Conservation (phyloP, 2,113 vertebrate genomes). For the Scalopus aquaticus region DNA sequence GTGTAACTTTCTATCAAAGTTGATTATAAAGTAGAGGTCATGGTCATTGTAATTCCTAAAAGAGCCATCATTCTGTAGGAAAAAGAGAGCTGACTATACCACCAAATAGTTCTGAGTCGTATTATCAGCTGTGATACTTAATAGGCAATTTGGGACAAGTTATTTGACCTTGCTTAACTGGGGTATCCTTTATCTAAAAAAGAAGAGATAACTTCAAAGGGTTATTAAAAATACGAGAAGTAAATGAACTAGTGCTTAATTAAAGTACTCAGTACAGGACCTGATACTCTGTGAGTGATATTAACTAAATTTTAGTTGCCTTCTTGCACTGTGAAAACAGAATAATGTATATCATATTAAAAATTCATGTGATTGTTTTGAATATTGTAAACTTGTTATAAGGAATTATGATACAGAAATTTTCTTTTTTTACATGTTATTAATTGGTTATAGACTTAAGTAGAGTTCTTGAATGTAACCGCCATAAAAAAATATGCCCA, state of each 20-base stretch:
- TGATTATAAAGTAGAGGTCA: constrained; percentile 8
- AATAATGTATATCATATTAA: constrained; percentile 25
- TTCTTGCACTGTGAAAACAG: constrained; percentile 27
- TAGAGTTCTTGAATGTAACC: neutral
- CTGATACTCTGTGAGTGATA: constrained; percentile 1
- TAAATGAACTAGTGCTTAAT: constrained; percentile 17
- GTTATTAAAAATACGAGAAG: constrained; percentile 42
- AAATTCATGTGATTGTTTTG: constrained; percentile 15
- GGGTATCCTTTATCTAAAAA: neutral
- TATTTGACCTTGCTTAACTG: constrained; percentile 42
- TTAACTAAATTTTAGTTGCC: neutral
- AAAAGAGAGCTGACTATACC: neutral
- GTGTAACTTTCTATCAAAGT: neutral
- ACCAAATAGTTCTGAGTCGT: constrained; percentile 13
- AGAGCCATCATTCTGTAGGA: neutral
- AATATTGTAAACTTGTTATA: constrained; percentile 20
- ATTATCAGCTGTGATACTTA: constrained; percentile 39
- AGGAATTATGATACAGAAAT: neutral
- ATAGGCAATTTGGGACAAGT: constrained; percentile 15
- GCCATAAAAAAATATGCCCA: neutral
- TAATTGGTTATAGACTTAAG: neutral
- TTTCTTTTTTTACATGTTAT: neutral
- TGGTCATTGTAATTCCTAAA: neutral
- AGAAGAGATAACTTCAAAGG: constrained; percentile 7
- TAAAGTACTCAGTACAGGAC: neutral